Conservation (phyloP, 2,888 invertebrate genomes). For the Drosophila buzzatii region DNA sequence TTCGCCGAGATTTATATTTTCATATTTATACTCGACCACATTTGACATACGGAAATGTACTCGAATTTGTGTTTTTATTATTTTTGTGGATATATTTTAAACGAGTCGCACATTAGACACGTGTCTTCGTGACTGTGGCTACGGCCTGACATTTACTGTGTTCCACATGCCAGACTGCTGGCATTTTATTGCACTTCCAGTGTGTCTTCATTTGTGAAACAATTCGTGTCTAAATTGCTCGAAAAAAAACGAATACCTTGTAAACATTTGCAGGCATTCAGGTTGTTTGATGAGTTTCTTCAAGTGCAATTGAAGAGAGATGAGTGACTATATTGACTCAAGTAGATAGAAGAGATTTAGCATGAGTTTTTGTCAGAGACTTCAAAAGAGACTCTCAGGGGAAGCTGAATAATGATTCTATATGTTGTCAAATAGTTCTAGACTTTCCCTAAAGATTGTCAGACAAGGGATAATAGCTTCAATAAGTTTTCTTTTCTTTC, state of each 20-base stretch:
- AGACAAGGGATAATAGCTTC: not conserved
- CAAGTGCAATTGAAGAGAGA: not conserved
- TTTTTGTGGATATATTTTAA: constrained; percentile 25
- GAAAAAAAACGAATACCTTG: not conserved
- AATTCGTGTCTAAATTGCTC: constrained; percentile 16
- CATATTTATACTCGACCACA: constrained; percentile 47
- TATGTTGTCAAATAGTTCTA: not conserved
- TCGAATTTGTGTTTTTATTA: constrained; percentile 33
- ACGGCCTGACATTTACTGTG: constrained; percentile 29
- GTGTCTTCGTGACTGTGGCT: constrained; percentile 32
- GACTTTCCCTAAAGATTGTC: not conserved
- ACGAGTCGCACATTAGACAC: constrained; percentile 34
- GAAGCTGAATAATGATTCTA: too few species aligned
- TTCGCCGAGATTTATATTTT: constrained; percentile 67
- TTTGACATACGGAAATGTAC: constrained; percentile 42
- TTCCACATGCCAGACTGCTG: constrained; percentile 5
- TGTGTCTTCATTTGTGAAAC: constrained; percentile 35
- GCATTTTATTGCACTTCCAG: constrained; percentile 33
- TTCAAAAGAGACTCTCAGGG: not conserved
- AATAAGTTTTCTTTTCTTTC: too few species aligned
- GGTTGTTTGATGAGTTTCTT: not conserved
- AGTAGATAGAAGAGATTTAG: not conserved
- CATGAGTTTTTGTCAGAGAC: not conserved
- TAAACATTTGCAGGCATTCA: not conserved
- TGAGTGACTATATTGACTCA: not conserved